Percentiles rank a stretch among this genome's conserved stretches.
These are phyloP conservation scores for Choloepus hoffmanni DNA, from an alignment of 2,113 vertebrate species.

Conservation along the genomic window DNA sequence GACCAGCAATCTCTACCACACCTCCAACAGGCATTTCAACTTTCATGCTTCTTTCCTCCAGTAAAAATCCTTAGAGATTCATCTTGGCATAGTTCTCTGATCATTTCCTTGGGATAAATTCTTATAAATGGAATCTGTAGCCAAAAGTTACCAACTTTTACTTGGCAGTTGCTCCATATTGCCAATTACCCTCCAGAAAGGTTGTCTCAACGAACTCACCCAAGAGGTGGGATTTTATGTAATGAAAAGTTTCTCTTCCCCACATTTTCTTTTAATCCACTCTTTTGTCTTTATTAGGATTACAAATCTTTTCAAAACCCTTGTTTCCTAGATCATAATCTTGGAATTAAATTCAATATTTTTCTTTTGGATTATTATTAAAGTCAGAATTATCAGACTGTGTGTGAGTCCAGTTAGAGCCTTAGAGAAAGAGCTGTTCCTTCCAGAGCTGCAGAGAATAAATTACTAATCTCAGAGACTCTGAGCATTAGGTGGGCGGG, in stretches of 20 bases:
- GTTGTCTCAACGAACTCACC: neutral
- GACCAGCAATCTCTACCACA: neutral
- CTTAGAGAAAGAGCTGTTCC: slow-evolving; percentile 38
- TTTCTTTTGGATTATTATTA: neutral
- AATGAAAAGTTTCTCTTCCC: neutral
- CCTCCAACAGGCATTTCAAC: neutral
- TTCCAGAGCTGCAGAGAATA: slow-evolving; percentile 46
- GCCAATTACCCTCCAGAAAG: neutral
- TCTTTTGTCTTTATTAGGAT: neutral
- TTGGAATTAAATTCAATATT: neutral
- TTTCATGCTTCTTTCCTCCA: neutral
- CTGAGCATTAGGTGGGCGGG: neutral
- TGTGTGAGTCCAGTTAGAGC: neutral
- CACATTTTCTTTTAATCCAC: neutral
- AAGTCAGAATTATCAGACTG: neutral
- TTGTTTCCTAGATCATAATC: slow-evolving; percentile 20
- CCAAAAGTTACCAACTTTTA: neutral
- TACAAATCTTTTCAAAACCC: neutral
- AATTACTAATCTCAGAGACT: slow-evolving; percentile 7
- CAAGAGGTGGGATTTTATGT: neutral
- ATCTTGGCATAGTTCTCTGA: neutral
- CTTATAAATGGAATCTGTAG: neutral
- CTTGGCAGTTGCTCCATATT: neutral
- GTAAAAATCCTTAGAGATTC: neutral
- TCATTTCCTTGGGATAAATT: neutral